A percentile compares a stretch with the other conserved stretches of the same genome.
These are phyloP conservation scores for Lithophane ornitopus DNA, from an alignment of 2,888 invertebrate species.

Conservation along the genomic window DNA sequence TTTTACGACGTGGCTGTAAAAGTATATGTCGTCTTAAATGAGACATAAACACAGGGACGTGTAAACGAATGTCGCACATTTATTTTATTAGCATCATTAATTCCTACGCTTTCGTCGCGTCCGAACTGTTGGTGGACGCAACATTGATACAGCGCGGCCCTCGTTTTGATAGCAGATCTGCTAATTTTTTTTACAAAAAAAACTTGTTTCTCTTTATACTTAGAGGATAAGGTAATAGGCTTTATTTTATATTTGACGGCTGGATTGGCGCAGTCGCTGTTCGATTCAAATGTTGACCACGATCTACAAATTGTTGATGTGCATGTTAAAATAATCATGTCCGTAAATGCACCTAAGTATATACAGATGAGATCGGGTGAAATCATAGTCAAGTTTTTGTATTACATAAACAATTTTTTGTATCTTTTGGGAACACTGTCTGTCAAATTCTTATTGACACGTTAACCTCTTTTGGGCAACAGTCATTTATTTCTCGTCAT, in stretches of 20 bases:
- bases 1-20: slow-evolving; percentile 87
- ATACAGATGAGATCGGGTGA: neutral
- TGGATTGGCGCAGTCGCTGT: neutral
- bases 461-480: slow-evolving; percentile 19
- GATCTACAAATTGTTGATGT: neutral
- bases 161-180: slow-evolving; percentile 33
- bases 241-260: neutral
- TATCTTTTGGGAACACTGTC: neutral
- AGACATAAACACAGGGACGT: slow-evolving; percentile 89
- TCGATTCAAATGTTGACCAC: neutral
- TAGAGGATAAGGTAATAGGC: too few relatives aligned
- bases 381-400: neutral
- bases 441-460: slow-evolving; percentile 7
- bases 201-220: neutral
- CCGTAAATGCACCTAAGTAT: neutral
- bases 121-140: slow-evolving; percentile 70
- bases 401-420: neutral
- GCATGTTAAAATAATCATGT: neutral
- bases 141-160: slow-evolving; percentile 57
- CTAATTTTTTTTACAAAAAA: neutral
- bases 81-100: slow-evolving; percentile 89
- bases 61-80: slow-evolving; percentile 90
- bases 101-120: slow-evolving; percentile 84
- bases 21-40: slow-evolving; percentile 90
- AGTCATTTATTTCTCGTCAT: slow-evolving; percentile 43